phyloP scores from a whole-genome alignment of 2,888 invertebrate species.

The Cantharis rustica region DNA sequence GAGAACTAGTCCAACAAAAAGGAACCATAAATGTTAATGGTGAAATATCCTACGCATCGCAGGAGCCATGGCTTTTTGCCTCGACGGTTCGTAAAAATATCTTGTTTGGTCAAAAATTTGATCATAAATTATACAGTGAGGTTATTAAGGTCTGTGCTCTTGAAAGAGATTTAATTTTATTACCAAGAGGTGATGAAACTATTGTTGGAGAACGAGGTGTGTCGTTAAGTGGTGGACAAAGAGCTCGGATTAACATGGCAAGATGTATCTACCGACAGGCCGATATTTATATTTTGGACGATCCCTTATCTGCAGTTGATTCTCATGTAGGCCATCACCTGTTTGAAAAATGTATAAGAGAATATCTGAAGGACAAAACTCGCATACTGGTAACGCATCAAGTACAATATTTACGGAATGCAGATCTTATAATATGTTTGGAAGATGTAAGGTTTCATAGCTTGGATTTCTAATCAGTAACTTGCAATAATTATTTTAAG shows the following conservation, averaged over 20 bases:
- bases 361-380: slow-evolving; percentile 61
- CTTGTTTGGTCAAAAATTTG: slow-evolving; percentile 67
- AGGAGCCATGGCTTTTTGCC: slow-evolving; percentile 63
- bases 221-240: slow-evolving; percentile 80
- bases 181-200: slow-evolving; percentile 73
- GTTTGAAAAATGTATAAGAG: slow-evolving; percentile 71
- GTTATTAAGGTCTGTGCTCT: slow-evolving; percentile 67
- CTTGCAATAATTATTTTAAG: slow-evolving; percentile 44
- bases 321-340: slow-evolving; percentile 72
- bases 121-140: slow-evolving; percentile 59
- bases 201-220: slow-evolving; percentile 79
- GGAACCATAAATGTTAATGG: slow-evolving; percentile 63
- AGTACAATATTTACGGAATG: slow-evolving; percentile 65
- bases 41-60: slow-evolving; percentile 63
- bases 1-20: slow-evolving; percentile 60
- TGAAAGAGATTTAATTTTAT: slow-evolving; percentile 68
- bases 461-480: neutral
- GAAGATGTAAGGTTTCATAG: slow-evolving; percentile 50
- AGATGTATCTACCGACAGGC: slow-evolving; percentile 77
- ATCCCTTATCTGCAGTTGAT: slow-evolving; percentile 79
- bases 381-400: slow-evolving; percentile 70
- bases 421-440: slow-evolving; percentile 61
- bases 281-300: slow-evolving; percentile 76
- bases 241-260: slow-evolving; percentile 76
- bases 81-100: slow-evolving; percentile 73